phyloP scores from a whole-genome alignment of 2,888 invertebrate genomes.

The Parnassius mnemosyne region DNA sequence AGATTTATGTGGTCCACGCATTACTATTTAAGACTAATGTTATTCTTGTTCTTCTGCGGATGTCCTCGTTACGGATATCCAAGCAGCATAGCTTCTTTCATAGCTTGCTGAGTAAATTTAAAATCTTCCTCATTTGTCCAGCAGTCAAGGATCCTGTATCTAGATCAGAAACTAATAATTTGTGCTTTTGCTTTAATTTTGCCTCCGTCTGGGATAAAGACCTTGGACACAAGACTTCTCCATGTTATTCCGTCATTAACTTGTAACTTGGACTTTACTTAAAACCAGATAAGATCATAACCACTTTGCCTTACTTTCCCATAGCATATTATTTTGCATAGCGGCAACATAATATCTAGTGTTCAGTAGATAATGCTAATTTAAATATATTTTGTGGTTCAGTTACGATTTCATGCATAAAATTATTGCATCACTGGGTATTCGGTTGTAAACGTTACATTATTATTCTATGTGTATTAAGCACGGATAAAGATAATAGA shows the following conservation, averaged over 20 bases:
- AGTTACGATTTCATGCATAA: constrained; percentile 14
- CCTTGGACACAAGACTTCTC: too few relatives aligned
- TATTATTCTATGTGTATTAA: too few relatives aligned
- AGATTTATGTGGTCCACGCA: too few relatives aligned
- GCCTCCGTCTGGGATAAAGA: too few relatives aligned
- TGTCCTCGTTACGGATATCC: too few relatives aligned
- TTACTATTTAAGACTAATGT: too few relatives aligned
- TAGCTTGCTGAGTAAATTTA: not conserved
- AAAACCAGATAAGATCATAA: not conserved
- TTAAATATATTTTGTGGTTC: constrained; percentile 23
- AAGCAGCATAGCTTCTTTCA: too few relatives aligned
- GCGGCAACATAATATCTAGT: constrained; percentile 17
- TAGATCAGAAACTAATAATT: not conserved
- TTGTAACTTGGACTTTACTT: too few relatives aligned
- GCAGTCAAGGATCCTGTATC: not conserved
- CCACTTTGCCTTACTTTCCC: not conserved
- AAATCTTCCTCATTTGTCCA: not conserved
- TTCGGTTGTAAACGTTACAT: not conserved
- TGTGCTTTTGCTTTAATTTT: not conserved
- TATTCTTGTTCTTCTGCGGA: too few relatives aligned
- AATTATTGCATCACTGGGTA: constrained; percentile 17
- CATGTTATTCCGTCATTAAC: too few relatives aligned
- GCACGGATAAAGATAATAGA: too few relatives aligned
- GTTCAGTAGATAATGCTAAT: constrained; percentile 19
- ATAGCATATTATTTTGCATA: constrained; percentile 15